phyloP scores from a whole-genome alignment of 2,888 invertebrate species.

The Caenorhabditis wallacei region DNA sequence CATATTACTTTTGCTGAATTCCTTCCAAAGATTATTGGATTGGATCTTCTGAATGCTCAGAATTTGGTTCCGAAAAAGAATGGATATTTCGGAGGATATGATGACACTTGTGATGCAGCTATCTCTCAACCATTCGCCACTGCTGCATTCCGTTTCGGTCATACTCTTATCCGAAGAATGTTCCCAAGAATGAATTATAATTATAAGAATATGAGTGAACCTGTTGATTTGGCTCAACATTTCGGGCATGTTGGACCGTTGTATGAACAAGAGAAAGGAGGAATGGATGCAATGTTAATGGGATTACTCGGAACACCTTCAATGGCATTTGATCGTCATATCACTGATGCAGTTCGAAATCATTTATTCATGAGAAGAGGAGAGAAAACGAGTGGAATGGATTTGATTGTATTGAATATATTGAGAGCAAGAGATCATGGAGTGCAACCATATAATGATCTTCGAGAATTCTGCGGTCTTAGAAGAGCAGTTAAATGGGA shows the following conservation, averaged over 20 bases:
- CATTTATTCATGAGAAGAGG: constrained; percentile 93
- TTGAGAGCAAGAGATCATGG: constrained; percentile 93
- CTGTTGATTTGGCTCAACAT: constrained; percentile 80
- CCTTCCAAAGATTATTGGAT: constrained; percentile 92
- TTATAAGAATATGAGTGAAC: constrained; percentile 79
- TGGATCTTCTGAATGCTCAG: constrained; percentile 84
- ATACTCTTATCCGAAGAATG: constrained; percentile 90
- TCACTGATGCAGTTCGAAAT: constrained; percentile 84
- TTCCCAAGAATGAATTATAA: constrained; percentile 86
- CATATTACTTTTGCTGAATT: constrained; percentile 84
- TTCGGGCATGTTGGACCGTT: constrained; percentile 82
- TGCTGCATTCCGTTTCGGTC: constrained; percentile 87
- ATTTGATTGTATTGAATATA: constrained; percentile 92
- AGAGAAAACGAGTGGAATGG: constrained; percentile 94
- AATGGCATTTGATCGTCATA: constrained; percentile 83
- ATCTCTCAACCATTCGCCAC: constrained; percentile 91
- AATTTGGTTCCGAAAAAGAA: constrained; percentile 89
- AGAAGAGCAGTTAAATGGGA: constrained; percentile 91
- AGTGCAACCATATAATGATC: constrained; percentile 89
- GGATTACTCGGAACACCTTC: constrained; percentile 83
- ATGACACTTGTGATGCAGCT: constrained; percentile 88
- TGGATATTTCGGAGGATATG: constrained; percentile 85
- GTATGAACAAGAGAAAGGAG: constrained; percentile 79
- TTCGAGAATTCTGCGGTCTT: constrained; percentile 89
- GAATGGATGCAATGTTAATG: constrained; percentile 82